Percentiles rank a stretch among this genome's conserved stretches.
Evolutionary conservation across 2,113 vertebrate genomes (phyloP).

Genomic region (Chascanopsetta lugubris): DNA sequence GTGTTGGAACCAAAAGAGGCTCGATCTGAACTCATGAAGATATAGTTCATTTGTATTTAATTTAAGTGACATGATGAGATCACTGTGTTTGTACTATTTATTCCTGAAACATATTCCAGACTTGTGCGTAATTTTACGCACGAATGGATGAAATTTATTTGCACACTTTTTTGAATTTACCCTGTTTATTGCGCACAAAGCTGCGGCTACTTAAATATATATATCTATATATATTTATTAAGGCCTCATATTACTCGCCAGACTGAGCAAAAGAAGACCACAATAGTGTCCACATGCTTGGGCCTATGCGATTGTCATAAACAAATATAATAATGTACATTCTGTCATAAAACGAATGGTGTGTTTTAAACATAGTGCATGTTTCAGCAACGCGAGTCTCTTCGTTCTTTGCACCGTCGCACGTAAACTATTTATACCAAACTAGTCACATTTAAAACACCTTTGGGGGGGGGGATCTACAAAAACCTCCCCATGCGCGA

Average conservation of each 20-base stretch:
- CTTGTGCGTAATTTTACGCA: neutral
- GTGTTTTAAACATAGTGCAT: too few relatives aligned
- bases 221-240: neutral
- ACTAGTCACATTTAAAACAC: constrained; percentile 1
- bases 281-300: neutral
- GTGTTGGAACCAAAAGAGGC: neutral
- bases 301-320: too few relatives aligned
- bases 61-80: neutral
- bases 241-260: neutral
- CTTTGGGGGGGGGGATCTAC: neutral
- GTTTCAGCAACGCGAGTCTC: too few relatives aligned
- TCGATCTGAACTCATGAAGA: neutral
- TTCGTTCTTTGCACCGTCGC: too few relatives aligned
- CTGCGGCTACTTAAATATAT: neutral
- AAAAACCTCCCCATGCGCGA: too few relatives aligned
- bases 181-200: too few relatives aligned
- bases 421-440: neutral
- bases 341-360: too few relatives aligned
- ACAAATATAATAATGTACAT: too few relatives aligned
- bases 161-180: neutral
- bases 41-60: neutral
- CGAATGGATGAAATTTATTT: neutral
- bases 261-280: too few relatives aligned
- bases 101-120: neutral
- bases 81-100: neutral